Evolutionary conservation across 64 coral and sea anemone species (phyloP).

Genomic region (Pachyseris speciosa): DNA sequence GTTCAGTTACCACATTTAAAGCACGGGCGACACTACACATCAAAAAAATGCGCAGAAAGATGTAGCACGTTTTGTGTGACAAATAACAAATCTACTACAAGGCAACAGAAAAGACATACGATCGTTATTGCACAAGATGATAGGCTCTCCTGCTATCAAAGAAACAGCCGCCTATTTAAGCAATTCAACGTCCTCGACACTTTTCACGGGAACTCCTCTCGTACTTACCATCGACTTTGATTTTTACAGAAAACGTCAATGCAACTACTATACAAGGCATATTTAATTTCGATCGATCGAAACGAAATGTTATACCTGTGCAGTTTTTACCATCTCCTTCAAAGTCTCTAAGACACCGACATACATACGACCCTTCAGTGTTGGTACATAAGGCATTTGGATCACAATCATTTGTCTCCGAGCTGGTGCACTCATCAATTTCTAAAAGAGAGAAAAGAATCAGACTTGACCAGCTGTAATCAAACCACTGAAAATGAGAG

Average conservation of each 20-base stretch:
- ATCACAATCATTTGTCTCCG: constrained; percentile 51
- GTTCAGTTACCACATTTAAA: too few relatives aligned
- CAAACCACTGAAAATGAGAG: neutral
- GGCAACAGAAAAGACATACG: too few relatives aligned
- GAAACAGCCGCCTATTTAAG: too few relatives aligned
- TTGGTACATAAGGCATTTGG: constrained; percentile 75
- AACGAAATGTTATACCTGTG: constrained; percentile 10
- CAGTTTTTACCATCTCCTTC: constrained; percentile 65
- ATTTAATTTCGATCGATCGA: neutral
- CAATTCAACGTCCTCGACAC: too few relatives aligned
- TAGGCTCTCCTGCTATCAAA: too few relatives aligned
- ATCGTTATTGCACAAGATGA: too few relatives aligned
- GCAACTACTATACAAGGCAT: neutral
- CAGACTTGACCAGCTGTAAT: neutral
- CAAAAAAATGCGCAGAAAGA: too few relatives aligned
- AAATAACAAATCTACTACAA: too few relatives aligned
- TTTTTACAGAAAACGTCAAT: neutral
- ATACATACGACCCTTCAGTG: constrained; percentile 77
- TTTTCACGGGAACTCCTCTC: too few relatives aligned
- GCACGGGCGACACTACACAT: too few relatives aligned
- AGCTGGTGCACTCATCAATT: constrained; percentile 40
- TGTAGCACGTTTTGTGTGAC: too few relatives aligned
- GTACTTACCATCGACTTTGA: neutral
- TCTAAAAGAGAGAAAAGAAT: neutral
- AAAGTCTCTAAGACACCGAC: constrained; percentile 65